Base-by-base conservation (phyloP, 2,113 vertebrate species). In the Oceanites oceanicus region DNA sequence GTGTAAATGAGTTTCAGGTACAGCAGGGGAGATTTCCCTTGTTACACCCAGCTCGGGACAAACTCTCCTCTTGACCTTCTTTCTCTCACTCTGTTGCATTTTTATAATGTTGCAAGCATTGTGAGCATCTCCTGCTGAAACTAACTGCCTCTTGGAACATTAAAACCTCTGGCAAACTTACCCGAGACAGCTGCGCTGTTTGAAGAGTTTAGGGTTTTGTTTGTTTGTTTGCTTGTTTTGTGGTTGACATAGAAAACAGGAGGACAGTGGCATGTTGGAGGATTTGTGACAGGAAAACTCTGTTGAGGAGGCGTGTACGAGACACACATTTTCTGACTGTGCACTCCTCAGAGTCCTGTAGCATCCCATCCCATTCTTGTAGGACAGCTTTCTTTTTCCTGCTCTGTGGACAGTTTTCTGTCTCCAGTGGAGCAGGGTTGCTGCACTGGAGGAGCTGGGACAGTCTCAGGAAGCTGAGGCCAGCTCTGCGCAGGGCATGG, bases 401-500 rank as follows among this genome's bases (percentile, higher is more conserved):
- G 8, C 44, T 84, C 22, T 52, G 9, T 25, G 42, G 38, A 38
- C 15, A 50, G 29, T 40, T 72, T 68, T 58, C 16, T 7, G 3
- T 47, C 26, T 70, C 23, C 29, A 84, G 32, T 14, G n/a, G 23
- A 74, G 56, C 2, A 6, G 22, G 25, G 11, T 6, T 87, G 44
- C 40, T 50, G 40, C 30, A 59, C 17, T 66, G n/a, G 22, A 68
- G 44, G n/a, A 77, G 40, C 22, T 45, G 14, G 17, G 50, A 52
- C 12, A 40, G 16, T 13, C 10, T 62, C 7, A 23, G 30, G 32
- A 36, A 63, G 27, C 4, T 15, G 11, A 17, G n/a, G 15, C 8
- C 21, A n/a, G 16, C 6, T 61, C 40, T 78, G 15, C 1, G 0
- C 10, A 14, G 22, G 2, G 22, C 1, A 0, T 0, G 1, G 65